These are phyloP conservation scores for Diprion similis DNA, from an alignment of 1,140 invertebrate genomes.

Conservation along the genomic window DNA sequence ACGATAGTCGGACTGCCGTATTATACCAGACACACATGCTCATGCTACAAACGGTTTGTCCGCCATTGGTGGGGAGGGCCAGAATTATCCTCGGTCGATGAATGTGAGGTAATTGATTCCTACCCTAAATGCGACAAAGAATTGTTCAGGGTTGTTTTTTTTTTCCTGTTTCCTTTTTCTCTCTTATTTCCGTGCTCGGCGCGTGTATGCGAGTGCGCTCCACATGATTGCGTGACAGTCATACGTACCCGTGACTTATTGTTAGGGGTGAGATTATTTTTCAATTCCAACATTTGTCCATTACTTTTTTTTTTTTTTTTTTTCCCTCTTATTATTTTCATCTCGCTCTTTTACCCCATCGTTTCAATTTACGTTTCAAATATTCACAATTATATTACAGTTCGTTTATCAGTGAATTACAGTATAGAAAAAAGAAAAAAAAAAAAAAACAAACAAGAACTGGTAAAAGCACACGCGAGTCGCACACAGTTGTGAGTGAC, in stretches of 20 bases:
- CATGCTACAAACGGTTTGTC: conserved; percentile 48
- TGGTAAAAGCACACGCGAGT: background rate
- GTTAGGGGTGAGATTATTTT: background rate
- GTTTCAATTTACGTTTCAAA: no score
- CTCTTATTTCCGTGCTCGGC: background rate
- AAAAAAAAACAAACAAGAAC: no score
- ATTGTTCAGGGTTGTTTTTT: background rate
- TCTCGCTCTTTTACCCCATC: no score
- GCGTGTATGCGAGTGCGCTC: conserved; percentile 13
- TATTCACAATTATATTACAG: no score
- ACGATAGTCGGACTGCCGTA: conserved; percentile 37
- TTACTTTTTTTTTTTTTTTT: no score
- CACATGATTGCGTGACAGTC: conserved; percentile 15
- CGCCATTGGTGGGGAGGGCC: conserved; percentile 2
- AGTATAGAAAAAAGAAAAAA: no score
- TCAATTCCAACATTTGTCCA: no score
- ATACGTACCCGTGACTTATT: conserved; percentile 8
- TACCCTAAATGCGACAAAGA: conserved; percentile 1
- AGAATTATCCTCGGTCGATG: conserved; percentile 1
- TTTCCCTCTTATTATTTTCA: no score
- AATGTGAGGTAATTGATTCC: background rate
- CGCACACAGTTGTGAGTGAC: background rate
- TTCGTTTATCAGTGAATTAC: no score
- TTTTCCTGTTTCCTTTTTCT: background rate
- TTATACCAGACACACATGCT: conserved; percentile 48